phyloP scores from a whole-genome alignment of 2,888 invertebrate species.

The Tetanocera ferruginea region DNA sequence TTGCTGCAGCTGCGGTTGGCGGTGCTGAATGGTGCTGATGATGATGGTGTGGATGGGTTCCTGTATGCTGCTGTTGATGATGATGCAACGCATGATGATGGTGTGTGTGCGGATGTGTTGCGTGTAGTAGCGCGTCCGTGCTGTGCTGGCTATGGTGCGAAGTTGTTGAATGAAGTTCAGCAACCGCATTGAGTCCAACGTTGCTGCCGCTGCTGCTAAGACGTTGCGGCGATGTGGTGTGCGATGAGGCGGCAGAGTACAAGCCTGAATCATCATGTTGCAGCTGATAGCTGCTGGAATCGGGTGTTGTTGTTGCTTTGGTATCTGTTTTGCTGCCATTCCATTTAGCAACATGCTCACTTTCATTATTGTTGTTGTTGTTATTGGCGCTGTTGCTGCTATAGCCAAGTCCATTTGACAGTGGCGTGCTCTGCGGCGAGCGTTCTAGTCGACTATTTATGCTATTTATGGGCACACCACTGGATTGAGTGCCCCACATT shows the following conservation, averaged over 20 bases:
- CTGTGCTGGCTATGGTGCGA: conserved; percentile 42
- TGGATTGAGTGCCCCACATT: conserved; percentile 85
- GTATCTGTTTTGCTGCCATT: conserved; percentile 55
- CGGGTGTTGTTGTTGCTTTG: conserved; percentile 57
- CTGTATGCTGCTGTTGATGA: conserved; percentile 39
- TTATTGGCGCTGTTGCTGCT: conserved; percentile 48
- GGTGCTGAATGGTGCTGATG: conserved; percentile 27
- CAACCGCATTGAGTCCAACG: conserved; percentile 54
- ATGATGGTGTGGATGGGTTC: conserved; percentile 41
- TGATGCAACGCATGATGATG: conserved; percentile 40
- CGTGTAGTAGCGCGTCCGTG: conserved; percentile 14
- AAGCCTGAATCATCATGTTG: conserved; percentile 64
- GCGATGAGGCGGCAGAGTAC: conserved; percentile 64
- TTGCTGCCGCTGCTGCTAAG: conserved; percentile 48
- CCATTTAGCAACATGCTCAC: conserved; percentile 58
- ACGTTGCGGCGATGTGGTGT: conserved; percentile 63
- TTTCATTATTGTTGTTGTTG: conserved; percentile 56
- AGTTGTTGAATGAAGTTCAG: conserved; percentile 51
- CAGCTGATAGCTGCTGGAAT: conserved; percentile 58
- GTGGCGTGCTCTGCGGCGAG: conserved; percentile 66
- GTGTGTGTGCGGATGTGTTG: conserved; percentile 44
- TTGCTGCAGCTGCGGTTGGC: not conserved
- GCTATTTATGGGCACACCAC: conserved; percentile 68
- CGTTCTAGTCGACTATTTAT: conserved; percentile 54
- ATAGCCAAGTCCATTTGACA: conserved; percentile 66